Evolutionary conservation across 2,888 invertebrate species (phyloP), one percentile per base, ranked within the genome.

Genomic region (Ormia ochracea): DNA sequence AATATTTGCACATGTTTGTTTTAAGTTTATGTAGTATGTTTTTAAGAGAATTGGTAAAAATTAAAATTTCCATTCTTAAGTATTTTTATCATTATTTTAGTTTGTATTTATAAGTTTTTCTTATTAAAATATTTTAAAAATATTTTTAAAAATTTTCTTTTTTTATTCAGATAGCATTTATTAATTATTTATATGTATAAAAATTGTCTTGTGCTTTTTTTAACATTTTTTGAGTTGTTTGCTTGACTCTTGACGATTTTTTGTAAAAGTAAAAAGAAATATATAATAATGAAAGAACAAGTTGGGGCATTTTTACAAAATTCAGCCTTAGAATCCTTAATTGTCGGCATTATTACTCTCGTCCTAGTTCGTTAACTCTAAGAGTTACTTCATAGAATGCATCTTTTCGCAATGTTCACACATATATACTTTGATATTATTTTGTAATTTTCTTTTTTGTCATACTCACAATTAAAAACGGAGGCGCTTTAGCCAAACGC

Each of bases 161-260:
- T 26, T 74, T 54, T 23, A 21, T 75, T 72, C 63, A 63, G 76
- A 69, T 58, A 68, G 76, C 76, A 63, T 76, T 54, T 80, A 58
- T 70, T 72, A 61, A 74, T 52, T 48, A 61, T 28, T 76, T 52
- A 58, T 65, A 54, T 76, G 48, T 68, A 56, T 80, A 80, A 72
- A 80, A 80, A 80, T 80, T 80, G 80, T 80, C 80, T 80, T 76
- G 80, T 80, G 80, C 80, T 72, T 79, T 54, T 14, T 75, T 36
- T 26, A 48, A 54, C n/a, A n/a, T 14, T 66, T 58, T 36, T 75
- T 80, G 70, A 76, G 65, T 76, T 76, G 66, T 72, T 73, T 79
- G 59, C 36, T 48, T 65, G 56, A 65, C 45, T 52, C 10, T 43
- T 65, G 31, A 43, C 21, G 36, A 61, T 54, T 61, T 65, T 63